Base-by-base conservation (phyloP, 1,140 invertebrate genomes). In the Cotesia chilonis region DNA sequence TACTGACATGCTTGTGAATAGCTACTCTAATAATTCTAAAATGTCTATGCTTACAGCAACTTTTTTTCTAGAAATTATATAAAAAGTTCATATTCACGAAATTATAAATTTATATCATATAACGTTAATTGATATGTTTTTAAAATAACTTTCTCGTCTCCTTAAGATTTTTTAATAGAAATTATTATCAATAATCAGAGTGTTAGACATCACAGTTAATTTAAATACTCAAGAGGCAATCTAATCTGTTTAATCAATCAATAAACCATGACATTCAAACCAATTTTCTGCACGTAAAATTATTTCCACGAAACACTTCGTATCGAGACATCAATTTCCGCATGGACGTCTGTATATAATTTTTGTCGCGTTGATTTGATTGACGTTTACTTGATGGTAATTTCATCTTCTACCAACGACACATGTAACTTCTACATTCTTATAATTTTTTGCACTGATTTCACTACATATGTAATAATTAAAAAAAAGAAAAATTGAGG, bases 391-490 rank as follows among this genome's bases (percentile, higher is more conserved):
- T 41, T 17, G 36, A 63, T 66, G 55, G 20, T 68, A 73, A 77
- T 79, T 80, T 79, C 76, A 77, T 77, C 70, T 76, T 73, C 74
- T 73, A 80, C 78, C 75, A 76, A 75, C 75, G 75, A 52, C 7
- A 20, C 52, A 41, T 10, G 10, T 41, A 41, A 41, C 41, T 41
- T 6, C 41, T 57, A 57, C 12, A 57, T 17, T 12, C 17, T 12
- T 57, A 9, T 57, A 17, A 47, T 47, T 9, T 47, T 47, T 10
- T 10, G 10, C 41, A 47, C 41, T 47, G 41, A 47, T 47, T 47
- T 47, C 6, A 47, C 6, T 47, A 47, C 41, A 47, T 47, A 57
- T 57, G 54, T 4, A 57, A n/a, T 52, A 6, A 57, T 57, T 9
- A 57, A 57, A 7, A 57, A 5, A 20, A 57, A n/a, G 54, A 57